These are phyloP conservation scores for Ctenomys sociabilis DNA, from an alignment of 2,113 vertebrate species.

Conservation along the genomic window DNA sequence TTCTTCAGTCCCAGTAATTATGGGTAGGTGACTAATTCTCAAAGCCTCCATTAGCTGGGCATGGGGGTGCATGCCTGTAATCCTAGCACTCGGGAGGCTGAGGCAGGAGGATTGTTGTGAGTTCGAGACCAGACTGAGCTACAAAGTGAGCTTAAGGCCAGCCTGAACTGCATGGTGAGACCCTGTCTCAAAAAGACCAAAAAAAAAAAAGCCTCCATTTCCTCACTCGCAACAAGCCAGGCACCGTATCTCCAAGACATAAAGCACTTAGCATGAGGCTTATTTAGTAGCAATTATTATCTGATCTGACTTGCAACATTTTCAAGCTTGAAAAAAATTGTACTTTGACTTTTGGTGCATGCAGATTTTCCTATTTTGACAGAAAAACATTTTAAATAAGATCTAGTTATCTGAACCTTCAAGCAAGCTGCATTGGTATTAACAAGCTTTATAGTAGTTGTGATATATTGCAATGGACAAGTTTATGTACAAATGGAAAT, in stretches of 20 bases:
- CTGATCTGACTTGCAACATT: not conserved
- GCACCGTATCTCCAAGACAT: not conserved
- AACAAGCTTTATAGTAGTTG: not conserved
- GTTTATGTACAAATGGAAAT: not conserved
- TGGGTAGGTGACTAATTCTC: not conserved
- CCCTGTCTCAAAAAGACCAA: too few relatives aligned
- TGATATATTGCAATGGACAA: not conserved
- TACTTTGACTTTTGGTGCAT: not conserved
- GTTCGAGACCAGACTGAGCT: too few relatives aligned
- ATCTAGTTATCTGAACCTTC: not conserved
- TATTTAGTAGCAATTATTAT: slow-evolving; percentile 5
- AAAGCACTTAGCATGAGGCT: not conserved
- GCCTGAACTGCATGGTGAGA: too few relatives aligned
- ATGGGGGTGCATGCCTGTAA: too few relatives aligned
- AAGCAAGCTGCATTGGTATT: not conserved
- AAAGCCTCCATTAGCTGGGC: not conserved
- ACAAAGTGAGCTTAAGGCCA: too few relatives aligned
- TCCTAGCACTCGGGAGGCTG: too few relatives aligned
- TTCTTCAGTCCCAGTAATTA: too few relatives aligned
- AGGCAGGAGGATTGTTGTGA: too few relatives aligned
- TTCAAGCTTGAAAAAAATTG: not conserved
- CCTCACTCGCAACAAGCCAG: not conserved
- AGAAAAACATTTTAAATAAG: slow-evolving; percentile 7
- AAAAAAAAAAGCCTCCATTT: not conserved
- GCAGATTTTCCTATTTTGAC: slow-evolving; percentile 30